phyloP scores from a whole-genome alignment of 2,113 vertebrate genomes.

The Neolamprologus kungweensis region DNA sequence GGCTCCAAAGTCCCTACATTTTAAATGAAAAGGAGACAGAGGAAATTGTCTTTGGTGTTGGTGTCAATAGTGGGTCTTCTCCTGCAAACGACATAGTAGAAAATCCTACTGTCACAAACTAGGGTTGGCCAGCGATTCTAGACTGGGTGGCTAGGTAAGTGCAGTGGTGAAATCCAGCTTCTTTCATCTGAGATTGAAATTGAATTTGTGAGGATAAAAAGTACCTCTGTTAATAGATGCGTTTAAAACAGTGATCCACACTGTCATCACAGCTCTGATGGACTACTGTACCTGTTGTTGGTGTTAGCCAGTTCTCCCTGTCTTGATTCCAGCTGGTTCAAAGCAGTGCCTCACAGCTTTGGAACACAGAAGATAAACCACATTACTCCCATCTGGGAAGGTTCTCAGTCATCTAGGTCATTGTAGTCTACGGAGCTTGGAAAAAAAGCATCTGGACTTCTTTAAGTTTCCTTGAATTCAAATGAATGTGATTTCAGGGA shows the following conservation, averaged over 20 bases:
- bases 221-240: neutral
- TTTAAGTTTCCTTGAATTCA: neutral
- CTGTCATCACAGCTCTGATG: neutral
- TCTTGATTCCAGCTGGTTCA: neutral
- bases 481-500: neutral
- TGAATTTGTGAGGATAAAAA: neutral
- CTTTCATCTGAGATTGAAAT: neutral
- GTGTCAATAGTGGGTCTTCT: neutral
- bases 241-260: neutral
- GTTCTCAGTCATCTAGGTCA: neutral
- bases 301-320: neutral
- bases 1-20: neutral
- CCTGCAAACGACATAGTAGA: neutral
- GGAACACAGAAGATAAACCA: neutral
- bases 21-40: neutral
- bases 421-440: neutral
- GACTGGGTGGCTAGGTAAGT: neutral
- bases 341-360: neutral
- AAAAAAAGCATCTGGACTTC: neutral
- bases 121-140: neutral
- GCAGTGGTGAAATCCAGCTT: neutral
- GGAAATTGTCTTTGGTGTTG: neutral
- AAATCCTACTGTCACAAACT: neutral
- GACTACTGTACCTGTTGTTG: neutral
- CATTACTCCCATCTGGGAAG: neutral